These are phyloP conservation scores for Stenodera caucasica DNA, from an alignment of 2,888 invertebrate genomes.

Conservation along the genomic window DNA sequence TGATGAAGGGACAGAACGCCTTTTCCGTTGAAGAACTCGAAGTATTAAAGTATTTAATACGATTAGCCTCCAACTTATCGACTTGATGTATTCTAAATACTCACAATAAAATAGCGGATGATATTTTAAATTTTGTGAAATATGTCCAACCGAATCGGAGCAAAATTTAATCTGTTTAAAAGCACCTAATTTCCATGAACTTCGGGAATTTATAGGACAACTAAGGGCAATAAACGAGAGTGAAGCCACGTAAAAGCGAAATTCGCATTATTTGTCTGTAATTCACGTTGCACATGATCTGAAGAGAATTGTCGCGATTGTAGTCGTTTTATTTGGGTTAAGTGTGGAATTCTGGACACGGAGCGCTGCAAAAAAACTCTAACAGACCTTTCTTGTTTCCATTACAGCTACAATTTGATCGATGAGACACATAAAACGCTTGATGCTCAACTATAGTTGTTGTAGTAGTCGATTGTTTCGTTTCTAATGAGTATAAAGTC, in stretches of 20 bases:
- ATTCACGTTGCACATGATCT: too few species aligned
- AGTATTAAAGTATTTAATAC: conserved; percentile 45
- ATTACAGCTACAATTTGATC: neutral
- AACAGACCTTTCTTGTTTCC: neutral
- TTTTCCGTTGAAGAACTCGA: conserved; percentile 33
- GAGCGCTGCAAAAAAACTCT: too few species aligned
- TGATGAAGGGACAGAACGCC: neutral
- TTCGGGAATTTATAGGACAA: too few species aligned
- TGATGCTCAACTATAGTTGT: neutral
- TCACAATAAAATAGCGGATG: conserved; percentile 12
- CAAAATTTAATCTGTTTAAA: neutral
- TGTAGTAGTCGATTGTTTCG: neutral
- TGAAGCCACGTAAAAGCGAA: too few species aligned
- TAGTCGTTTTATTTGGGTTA: too few species aligned
- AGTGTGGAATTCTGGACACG: too few species aligned
- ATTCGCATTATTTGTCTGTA: too few species aligned
- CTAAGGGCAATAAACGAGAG: too few species aligned
- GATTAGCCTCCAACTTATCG: conserved; percentile 46
- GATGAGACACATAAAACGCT: neutral
- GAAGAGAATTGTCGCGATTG: too few species aligned
- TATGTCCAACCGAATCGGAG: neutral
- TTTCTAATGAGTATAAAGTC: conserved; percentile 19
- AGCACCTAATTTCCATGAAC: neutral
- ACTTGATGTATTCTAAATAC: conserved; percentile 34
- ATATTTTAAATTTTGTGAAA: neutral